Evolutionary conservation across 2,113 vertebrate genomes (phyloP), one percentile per base, ranked within the genome.

Genomic region (Mugil cephalus): DNA sequence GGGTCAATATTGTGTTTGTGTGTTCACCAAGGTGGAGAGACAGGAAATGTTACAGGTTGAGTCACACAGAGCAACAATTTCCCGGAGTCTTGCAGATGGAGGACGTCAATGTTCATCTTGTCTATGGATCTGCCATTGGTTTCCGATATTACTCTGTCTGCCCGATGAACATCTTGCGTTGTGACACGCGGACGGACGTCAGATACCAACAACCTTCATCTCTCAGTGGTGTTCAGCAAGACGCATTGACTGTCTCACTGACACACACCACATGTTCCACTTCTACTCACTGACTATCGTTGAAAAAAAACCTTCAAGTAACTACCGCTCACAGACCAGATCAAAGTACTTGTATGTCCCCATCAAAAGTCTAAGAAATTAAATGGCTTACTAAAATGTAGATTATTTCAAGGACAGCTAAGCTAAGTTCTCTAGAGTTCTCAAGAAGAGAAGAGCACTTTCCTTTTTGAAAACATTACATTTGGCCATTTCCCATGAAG

Each of bases 181-280:
- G 0, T 74, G 69, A 56, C 79, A 75, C 64, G n/a, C n/a, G n/a
- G n/a, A n/a, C n/a, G n/a, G n/a, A 67, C 60, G 61, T 66, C 80
- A 83, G 19, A 69, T 10, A 62, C 74, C 54, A 39, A 61, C 48
- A 67, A 30, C 35, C 47, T 76, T 62, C 39, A 68, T 76, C 64
- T 58, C 53, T 46, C 56, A 21, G 40, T 14, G 47, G 40, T 58
- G 30, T 56, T 47, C 68, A 53, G 50, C 60, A 54, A 72, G 70
- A 45, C 67, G 56, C 4, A 60, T 65, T 45, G 42, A 55, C 53
- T 67, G 19, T 9, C 54, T 54, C 40, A 30, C 35, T 11, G 8
- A 30, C 43, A 24, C 8, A 30, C 61, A 50, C 42, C n/a, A n/a
- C n/a, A n/a, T n/a, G n/a, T n/a, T n/a, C n/a, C 24, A 30, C 5